A percentile compares a stretch with the other conserved stretches of the same genome.
Evolutionary conservation across 2,888 invertebrate species (phyloP).

Genomic region (Pasiphila rectangulata): DNA sequence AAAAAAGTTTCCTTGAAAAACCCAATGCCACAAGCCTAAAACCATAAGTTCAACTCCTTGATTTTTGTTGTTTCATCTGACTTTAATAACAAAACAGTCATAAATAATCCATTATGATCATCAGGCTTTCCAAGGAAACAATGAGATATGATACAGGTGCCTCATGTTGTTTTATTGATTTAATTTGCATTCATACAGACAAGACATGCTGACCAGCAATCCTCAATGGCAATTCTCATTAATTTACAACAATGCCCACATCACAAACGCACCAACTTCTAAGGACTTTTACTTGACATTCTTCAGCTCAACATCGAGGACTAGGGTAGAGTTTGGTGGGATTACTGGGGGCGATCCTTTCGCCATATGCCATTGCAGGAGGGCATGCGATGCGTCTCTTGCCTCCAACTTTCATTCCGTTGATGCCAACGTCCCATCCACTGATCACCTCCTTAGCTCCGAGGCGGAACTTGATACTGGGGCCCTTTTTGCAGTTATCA

Average conservation of each 20-base stretch:
- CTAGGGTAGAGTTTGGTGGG: constrained; percentile 91
- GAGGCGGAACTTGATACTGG: constrained; percentile 91
- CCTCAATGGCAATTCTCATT: constrained; percentile 49
- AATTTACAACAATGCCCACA: constrained; percentile 46
- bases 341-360: constrained; percentile 92
- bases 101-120: constrained; percentile 2
- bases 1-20: constrained; percentile 1
- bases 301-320: constrained; percentile 95
- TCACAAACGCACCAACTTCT: constrained; percentile 40
- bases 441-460: constrained; percentile 93
- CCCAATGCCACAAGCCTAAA: too few species aligned
- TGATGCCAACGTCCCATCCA: constrained; percentile 94
- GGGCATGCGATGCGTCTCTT: constrained; percentile 92
- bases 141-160: constrained; percentile 40
- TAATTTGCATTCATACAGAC: constrained; percentile 32
- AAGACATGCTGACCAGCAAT: constrained; percentile 39
- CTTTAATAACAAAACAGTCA: too few species aligned
- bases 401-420: constrained; percentile 96
- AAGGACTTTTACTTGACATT: constrained; percentile 82
- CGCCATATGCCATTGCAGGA: constrained; percentile 90
- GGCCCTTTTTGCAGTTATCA: constrained; percentile 87
- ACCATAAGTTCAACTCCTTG: too few species aligned
- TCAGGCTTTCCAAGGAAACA: constrained; percentile 5
- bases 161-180: too few species aligned
- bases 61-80: too few species aligned